Evolutionary conservation across 1,140 invertebrate genomes (phyloP), one percentile per base, ranked within the genome.

Genomic region (Tetraneura akinire): DNA sequence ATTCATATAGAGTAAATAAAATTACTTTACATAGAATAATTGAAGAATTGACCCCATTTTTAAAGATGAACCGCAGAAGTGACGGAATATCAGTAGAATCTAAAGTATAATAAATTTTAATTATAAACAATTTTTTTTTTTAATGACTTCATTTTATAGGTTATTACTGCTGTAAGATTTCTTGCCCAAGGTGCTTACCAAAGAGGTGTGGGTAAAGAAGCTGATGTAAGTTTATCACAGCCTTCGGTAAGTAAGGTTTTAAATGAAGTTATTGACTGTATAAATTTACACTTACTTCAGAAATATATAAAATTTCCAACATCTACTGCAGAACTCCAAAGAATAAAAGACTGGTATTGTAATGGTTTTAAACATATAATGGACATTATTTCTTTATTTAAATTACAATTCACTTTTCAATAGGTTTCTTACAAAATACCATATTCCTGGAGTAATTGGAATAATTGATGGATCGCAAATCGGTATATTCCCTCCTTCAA

Each of bases 71-170:
- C 23, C 14, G 32, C 14, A 71, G 42, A 71, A 47, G 68, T 71
- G 37, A 71, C 21, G n/a, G 68, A 71, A 71, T 71, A 71, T 71
- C 68, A 71, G 23, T 71, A 47, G 68, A 71, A 71, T 18, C 45
- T 11, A 73, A 73, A 73, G 45, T 73, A 53, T 29, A 4, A 26
- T 29, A 49, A 26, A 53, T 55, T 55, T 8, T 55, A 21, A 18
- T 10, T 21, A n/a, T n/a, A 55, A 51, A 51, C n/a, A 18, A 51
- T 4, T 55, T 55, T n/a, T 8, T 55, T 21, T 55, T 55, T 55
- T 55, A 6, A 55, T 55, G 11, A 57, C 21, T 21, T 37, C 10
- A 68, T 32, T 18, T 10, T 68, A 37, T 18, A 68, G 64, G 21
- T 68, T 68, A 37, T 32, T 37, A 37, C 26, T 29, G n/a, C 18